Conservation (phyloP, 2,113 vertebrate species). For the Platycercus adscitus region DNA sequence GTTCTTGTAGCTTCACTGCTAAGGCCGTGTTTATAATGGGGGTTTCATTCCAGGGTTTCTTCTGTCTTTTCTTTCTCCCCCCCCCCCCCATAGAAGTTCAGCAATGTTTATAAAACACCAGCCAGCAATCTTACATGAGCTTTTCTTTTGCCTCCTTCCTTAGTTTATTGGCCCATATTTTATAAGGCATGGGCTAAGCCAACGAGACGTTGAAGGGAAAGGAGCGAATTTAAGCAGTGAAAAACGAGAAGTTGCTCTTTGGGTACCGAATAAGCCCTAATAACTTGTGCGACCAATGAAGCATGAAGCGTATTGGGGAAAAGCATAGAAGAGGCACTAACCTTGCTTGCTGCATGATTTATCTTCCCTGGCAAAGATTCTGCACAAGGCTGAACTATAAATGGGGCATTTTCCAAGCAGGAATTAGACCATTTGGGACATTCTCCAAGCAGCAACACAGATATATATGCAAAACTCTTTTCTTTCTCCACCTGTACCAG, state of each 20-base stretch:
- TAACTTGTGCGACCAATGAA: slow-evolving; percentile 52
- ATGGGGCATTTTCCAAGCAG: neutral
- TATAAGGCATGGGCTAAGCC: slow-evolving; percentile 36
- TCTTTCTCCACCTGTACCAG: neutral
- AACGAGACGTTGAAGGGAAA: neutral
- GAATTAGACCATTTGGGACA: neutral
- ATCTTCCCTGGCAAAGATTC: slow-evolving; percentile 9
- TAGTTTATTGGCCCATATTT: slow-evolving; percentile 66
- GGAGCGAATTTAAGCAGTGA: slow-evolving; percentile 32
- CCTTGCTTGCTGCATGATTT: slow-evolving; percentile 26
- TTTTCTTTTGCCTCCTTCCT: slow-evolving; percentile 49
- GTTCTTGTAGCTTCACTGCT: neutral
- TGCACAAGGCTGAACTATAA: slow-evolving; percentile 25
- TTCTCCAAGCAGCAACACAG: neutral
- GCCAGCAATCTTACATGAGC: slow-evolving; percentile 38
- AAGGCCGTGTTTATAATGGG: slow-evolving; percentile 42
- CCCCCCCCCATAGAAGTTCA: neutral
- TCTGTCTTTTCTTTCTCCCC: slow-evolving; percentile 6
- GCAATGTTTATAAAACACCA: slow-evolving; percentile 70
- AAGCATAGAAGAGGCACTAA: slow-evolving; percentile 12
- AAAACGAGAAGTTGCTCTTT: slow-evolving; percentile 53
- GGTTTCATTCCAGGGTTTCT: slow-evolving; percentile 42
- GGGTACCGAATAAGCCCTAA: slow-evolving; percentile 36
- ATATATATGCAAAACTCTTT: neutral
- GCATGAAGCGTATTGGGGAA: neutral